These are phyloP conservation scores for Halichoerus grypus DNA, from an alignment of 2,113 vertebrate genomes.

Conservation along the genomic window DNA sequence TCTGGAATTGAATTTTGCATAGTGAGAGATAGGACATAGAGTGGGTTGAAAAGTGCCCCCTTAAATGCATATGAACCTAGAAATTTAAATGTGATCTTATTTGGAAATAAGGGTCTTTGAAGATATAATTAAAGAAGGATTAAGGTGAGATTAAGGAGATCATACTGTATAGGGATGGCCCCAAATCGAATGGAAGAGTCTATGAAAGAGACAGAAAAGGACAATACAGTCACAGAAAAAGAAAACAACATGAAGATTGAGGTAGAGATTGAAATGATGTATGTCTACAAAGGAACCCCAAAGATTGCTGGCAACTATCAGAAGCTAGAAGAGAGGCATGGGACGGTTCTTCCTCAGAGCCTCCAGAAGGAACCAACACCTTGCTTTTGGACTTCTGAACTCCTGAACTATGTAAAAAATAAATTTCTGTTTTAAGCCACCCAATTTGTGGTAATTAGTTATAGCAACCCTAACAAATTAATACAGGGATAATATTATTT, in stretches of 20 bases:
- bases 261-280: neutral
- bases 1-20: neutral
- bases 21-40: neutral
- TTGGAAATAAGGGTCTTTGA: neutral
- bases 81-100: neutral
- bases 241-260: neutral
- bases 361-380: neutral
- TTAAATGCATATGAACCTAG: neutral
- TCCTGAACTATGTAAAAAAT: neutral
- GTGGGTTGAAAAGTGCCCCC: neutral
- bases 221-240: neutral
- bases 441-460: neutral
- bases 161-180: neutral
- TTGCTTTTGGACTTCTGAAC: neutral
- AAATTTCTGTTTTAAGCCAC: neutral
- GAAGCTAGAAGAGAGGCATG: neutral
- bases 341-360: neutral
- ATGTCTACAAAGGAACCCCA: neutral
- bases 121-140: neutral
- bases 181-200: neutral
- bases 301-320: neutral
- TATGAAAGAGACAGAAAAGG: neutral
- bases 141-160: neutral
- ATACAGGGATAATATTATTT: neutral
- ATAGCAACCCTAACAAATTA: neutral